These are phyloP conservation scores for Gasterosteus aculeatus DNA, from an alignment of 2,113 vertebrate species.

Conservation along the genomic window DNA sequence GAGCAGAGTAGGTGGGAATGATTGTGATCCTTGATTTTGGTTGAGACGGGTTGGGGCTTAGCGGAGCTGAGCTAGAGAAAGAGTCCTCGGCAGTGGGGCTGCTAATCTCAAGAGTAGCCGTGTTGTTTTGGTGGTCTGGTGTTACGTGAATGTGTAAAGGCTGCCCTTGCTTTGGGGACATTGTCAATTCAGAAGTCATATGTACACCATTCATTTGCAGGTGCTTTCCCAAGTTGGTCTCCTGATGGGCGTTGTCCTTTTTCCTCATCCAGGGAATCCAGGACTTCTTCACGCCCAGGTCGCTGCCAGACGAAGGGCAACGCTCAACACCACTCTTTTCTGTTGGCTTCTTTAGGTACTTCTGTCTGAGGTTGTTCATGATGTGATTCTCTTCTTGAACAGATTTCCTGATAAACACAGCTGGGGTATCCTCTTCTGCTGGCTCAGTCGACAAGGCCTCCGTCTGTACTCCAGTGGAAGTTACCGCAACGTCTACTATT, in stretches of 20 bases:
- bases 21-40: constrained; percentile 95
- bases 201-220: constrained; percentile 74
- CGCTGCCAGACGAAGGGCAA: constrained; percentile 88
- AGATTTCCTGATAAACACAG: constrained; percentile 95
- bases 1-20: constrained; percentile 87
- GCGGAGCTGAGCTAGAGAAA: constrained; percentile 87
- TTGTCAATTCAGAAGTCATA: constrained; percentile 83
- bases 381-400: constrained; percentile 98
- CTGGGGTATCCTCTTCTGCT: constrained; percentile 91
- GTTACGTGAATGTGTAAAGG: constrained; percentile 93
- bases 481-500: constrained; percentile 90
- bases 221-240: constrained; percentile 81
- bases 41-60: constrained; percentile 88
- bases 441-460: constrained; percentile 80
- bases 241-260: constrained; percentile 83
- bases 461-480: constrained; percentile 92
- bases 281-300: constrained; percentile 90
- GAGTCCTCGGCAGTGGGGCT: constrained; percentile 88
- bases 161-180: constrained; percentile 91
- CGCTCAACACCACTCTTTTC: constrained; percentile 84
- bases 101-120: constrained; percentile 92
- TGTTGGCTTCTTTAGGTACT: constrained; percentile 88
- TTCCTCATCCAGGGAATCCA: constrained; percentile 98
- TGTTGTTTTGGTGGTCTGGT: constrained; percentile 91
- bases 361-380: constrained; percentile 94